Evolutionary conservation across 2,113 vertebrate genomes (phyloP).

Genomic region (Pica pica): DNA sequence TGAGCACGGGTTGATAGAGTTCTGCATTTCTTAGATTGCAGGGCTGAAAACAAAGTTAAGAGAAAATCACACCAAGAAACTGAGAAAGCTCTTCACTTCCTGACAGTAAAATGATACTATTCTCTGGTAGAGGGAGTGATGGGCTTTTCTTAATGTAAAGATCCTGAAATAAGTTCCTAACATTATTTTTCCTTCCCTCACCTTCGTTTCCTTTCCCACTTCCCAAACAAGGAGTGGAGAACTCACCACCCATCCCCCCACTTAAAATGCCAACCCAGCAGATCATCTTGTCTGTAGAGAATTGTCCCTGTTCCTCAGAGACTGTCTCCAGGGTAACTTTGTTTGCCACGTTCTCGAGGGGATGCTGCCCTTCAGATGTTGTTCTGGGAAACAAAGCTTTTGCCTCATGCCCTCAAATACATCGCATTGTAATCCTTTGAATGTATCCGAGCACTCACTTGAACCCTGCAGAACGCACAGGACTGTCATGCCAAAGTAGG

Average conservation of each 20-base stretch:
- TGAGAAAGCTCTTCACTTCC: not conserved
- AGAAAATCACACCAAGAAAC: not conserved
- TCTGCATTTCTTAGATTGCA: not conserved
- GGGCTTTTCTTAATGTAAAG: not conserved
- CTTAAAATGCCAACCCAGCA: not conserved
- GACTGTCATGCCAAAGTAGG: not conserved
- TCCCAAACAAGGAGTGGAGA: not conserved
- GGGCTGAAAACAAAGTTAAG: not conserved
- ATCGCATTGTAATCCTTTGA: not conserved
- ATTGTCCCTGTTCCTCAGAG: not conserved
- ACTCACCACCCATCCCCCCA: too few species aligned
- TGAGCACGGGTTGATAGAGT: not conserved
- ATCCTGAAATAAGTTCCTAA: not conserved
- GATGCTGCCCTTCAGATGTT: not conserved
- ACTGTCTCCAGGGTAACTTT: slow-evolving; percentile 3
- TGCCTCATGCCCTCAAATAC: not conserved
- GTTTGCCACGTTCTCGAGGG: not conserved
- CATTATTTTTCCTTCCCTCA: not conserved
- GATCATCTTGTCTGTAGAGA: not conserved
- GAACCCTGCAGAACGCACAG: not conserved
- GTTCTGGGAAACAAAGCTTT: not conserved
- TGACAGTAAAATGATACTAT: not conserved
- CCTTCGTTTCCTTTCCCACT: not conserved
- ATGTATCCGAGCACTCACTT: not conserved
- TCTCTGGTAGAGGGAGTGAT: not conserved